Conservation (phyloP, 2,113 vertebrate species). For the Orthochromis indermauri region DNA sequence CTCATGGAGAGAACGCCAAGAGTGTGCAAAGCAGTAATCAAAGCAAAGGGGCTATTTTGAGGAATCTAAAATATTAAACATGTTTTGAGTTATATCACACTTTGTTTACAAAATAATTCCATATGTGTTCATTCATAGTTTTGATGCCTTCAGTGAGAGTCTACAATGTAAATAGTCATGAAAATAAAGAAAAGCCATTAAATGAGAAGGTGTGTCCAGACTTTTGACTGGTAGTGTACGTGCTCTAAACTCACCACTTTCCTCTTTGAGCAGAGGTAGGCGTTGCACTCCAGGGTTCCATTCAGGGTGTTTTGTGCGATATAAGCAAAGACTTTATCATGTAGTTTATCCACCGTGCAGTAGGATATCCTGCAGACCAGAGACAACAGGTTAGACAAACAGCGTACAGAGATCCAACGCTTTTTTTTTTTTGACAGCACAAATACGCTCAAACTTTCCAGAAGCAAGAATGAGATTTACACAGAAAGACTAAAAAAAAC, state of each 20-base stretch:
- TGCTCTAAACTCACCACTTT: slow-evolving; percentile 80
- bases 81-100: not conserved
- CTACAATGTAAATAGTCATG: not conserved
- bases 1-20: not conserved
- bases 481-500: not conserved
- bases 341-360: slow-evolving; percentile 90
- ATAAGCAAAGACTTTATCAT: slow-evolving; percentile 91
- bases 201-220: not conserved
- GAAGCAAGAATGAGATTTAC: not conserved
- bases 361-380: slow-evolving; percentile 83
- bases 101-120: not conserved
- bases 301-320: slow-evolving; percentile 87
- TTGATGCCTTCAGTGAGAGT: not conserved
- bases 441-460: not conserved
- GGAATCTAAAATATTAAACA: not conserved
- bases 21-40: not conserved
- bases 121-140: not conserved
- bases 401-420: not conserved
- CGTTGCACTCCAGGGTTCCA: slow-evolving; percentile 88
- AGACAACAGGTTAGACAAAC: not conserved
- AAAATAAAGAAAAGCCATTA: not conserved
- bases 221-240: not conserved
- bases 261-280: slow-evolving; percentile 88
- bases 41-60: not conserved
- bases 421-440: not conserved